phyloP scores from a whole-genome alignment of 2,888 invertebrate genomes.

The Napeogenes inachia region DNA sequence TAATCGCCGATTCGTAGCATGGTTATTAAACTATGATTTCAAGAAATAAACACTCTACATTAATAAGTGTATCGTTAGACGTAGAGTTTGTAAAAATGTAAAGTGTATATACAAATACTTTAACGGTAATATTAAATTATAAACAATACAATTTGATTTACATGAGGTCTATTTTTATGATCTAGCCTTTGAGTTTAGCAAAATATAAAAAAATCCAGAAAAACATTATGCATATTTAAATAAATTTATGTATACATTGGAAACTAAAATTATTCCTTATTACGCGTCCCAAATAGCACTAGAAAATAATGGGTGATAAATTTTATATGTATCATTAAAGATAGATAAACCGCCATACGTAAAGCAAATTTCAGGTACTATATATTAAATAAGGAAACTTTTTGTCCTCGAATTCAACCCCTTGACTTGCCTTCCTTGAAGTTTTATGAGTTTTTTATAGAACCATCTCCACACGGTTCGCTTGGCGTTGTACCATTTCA shows the following conservation, averaged over 20 bases:
- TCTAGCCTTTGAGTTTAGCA: too few relatives aligned
- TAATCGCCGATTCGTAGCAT: constrained; percentile 31
- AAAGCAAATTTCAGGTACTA: constrained; percentile 17
- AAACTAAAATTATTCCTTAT: too few relatives aligned
- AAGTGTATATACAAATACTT: neutral
- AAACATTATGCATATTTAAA: too few relatives aligned
- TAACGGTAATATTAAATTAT: neutral
- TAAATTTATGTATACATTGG: too few relatives aligned
- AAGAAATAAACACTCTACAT: neutral
- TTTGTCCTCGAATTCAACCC: constrained; percentile 25
- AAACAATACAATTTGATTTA: too few relatives aligned
- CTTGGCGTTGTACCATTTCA: constrained; percentile 30
- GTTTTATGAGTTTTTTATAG: constrained; percentile 36
- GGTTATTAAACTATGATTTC: constrained; percentile 23
- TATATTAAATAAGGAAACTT: constrained; percentile 29
- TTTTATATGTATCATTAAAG: neutral
- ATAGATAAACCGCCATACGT: neutral
- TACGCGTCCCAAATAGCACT: neutral
- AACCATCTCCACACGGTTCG: constrained; percentile 31
- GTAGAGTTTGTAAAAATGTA: neutral
- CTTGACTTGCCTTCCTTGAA: constrained; percentile 28
- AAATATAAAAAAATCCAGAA: too few relatives aligned
- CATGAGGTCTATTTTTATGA: too few relatives aligned
- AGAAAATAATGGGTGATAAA: neutral
- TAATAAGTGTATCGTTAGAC: constrained; percentile 1